Percentiles rank a stretch among this genome's conserved stretches.
Conservation (phyloP, 2,113 vertebrate species). For the Heptranchias perlo region DNA sequence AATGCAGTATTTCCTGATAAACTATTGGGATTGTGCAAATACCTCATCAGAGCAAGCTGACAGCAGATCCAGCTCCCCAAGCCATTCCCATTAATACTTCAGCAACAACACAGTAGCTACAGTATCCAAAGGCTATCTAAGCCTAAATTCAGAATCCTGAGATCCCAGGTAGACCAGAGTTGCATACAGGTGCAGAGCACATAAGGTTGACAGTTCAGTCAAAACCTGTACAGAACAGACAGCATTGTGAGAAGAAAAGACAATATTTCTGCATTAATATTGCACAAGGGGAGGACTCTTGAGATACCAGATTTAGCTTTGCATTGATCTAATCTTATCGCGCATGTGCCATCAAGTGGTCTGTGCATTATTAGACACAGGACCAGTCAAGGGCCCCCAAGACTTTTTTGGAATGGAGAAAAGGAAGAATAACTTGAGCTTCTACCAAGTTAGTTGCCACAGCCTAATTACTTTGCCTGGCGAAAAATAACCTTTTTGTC, state of each 20-base stretch:
- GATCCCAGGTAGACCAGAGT: background rate
- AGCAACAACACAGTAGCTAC: background rate
- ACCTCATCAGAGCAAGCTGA: background rate
- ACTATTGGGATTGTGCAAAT: background rate
- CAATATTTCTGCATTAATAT: too few relatives aligned
- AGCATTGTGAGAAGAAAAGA: background rate
- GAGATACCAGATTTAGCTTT: too few relatives aligned
- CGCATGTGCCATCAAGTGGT: background rate
- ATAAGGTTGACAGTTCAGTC: background rate
- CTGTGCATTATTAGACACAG: background rate
- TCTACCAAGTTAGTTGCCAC: background rate
- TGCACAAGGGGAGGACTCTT: too few relatives aligned
- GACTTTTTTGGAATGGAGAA: background rate
- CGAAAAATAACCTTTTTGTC: background rate
- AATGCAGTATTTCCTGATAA: background rate
- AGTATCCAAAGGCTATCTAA: background rate
- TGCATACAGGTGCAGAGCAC: background rate
- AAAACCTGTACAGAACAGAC: background rate
- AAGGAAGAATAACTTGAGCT: background rate
- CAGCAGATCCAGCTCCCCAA: background rate
- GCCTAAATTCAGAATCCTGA: background rate
- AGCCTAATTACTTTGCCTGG: background rate
- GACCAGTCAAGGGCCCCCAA: background rate
- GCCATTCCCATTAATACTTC: background rate
- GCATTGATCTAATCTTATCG: background rate